phyloP scores from a whole-genome alignment of 2,797 vertebrate genomes.

The Hemibagrus guttatus region DNA sequence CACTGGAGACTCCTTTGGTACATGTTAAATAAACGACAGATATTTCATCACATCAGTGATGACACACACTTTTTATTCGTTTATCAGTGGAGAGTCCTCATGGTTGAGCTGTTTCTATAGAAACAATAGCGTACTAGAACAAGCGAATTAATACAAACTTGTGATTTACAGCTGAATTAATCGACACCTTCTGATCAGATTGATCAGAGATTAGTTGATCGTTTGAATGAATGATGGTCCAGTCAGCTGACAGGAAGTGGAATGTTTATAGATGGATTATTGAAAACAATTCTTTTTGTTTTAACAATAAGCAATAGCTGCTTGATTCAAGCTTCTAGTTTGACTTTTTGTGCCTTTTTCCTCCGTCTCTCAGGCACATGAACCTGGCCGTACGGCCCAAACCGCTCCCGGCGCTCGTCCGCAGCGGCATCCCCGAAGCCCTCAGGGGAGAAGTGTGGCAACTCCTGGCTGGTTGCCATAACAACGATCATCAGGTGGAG shows the following conservation, averaged over 20 bases:
- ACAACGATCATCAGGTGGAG: conserved; percentile 96
- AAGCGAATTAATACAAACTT: no score
- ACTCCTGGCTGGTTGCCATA: conserved; percentile 94
- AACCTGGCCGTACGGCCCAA: conserved; percentile 93
- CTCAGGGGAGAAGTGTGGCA: conserved; percentile 98
- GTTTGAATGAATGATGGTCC: not conserved
- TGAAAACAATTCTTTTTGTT: no score
- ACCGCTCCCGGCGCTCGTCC: conserved; percentile 86
- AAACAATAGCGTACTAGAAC: not conserved
- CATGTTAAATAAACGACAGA: not conserved
- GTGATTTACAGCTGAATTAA: not conserved
- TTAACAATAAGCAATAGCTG: not conserved
- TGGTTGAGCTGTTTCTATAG: not conserved
- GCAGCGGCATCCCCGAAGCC: conserved; percentile 94
- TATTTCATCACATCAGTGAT: not conserved
- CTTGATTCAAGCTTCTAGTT: not conserved
- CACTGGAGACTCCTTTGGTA: not conserved
- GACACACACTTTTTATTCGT: not conserved
- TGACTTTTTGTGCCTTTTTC: not conserved
- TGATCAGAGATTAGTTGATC: not conserved
- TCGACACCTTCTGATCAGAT: not conserved
- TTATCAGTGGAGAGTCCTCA: not conserved
- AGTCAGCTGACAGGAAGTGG: not conserved
- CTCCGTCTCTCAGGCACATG: conserved; percentile 83
- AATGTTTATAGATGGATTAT: not conserved